Base-by-base conservation (phyloP, 2,888 invertebrate genomes). In the Caenorhabditis afra region DNA sequence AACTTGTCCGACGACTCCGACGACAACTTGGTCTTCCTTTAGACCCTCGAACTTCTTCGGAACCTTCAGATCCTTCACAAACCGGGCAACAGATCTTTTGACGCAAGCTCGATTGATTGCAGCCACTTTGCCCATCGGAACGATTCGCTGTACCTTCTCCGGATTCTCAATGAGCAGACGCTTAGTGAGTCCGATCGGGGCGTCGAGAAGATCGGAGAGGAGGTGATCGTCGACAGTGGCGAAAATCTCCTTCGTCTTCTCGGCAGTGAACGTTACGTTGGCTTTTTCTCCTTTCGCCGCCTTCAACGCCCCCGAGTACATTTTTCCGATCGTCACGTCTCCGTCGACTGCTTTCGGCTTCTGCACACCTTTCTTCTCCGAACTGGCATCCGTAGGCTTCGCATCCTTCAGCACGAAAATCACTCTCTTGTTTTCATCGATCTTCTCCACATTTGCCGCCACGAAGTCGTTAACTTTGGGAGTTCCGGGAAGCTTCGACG, bases 1-100 rank as follows among this genome's bases (percentile, higher is more conserved):
- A 18, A 79, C 57, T 18, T 84, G 84, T 18, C 75, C 47, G 35
- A 85, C 79, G 16, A 84, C 66, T 52, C 82, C 87, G 14, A 70
- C 59, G 1, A 87, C 81, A 0, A 79, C 67, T 53, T 76, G 23
- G 8, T 64, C 66, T 1, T 74, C 71, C 22, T 66, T 68, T 44
- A 82, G 49, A 16, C 80, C 78, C 4, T 78, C 78, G n/a, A 78
- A 55, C n/a, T 50, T 66, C 39, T 55, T 65, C 7, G 77, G 75
- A 2, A 74, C 14, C 8, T 52, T 59, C 39, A 29, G 37, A 23
- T 23, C 57, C 11, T 76, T 81, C 44, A 67, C 44, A n/a, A 65
- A 65, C n/a, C 49, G 49, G 16, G 74, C 53, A 1, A 75, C 65
- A 2, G 61, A 74, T 66, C 74, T 23, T 49, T 79, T 79, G 16